Evolutionary conservation across 2,797 vertebrate species (phyloP), one percentile per base, ranked within the genome.

Genomic region (Leptoclinus maculatus): DNA sequence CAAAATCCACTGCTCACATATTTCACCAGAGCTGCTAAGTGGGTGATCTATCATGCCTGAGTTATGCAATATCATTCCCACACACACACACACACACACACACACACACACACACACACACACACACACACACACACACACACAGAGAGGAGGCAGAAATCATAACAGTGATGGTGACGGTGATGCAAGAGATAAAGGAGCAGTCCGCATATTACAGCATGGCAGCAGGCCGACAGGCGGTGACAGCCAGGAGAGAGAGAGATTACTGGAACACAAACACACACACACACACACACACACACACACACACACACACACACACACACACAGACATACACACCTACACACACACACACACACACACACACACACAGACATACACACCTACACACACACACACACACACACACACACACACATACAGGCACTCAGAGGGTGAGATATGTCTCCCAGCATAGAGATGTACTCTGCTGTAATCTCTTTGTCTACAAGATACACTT

Each of bases 101-200:
- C 76, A 63, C 32, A 7, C 79, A 89, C 74, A 51, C 82, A 71
- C 57, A 62, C 34, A 57, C 74, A 76, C 66, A 49, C 63, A 68
- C 66, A 43, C 65, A 66, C 69, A 80, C 70, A 60, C 68, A 53
- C 76, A 49, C 79, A 83, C 76, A 1, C 36, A 9, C 19, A 49
- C 19, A 19, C 2, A 21, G 7, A n/a, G n/a, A 36, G 59, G 56
- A 60, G 82, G 73, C 5, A 65, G 84, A 87, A 90, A 91, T 91
- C 88, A 85, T 85, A 95, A 96, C 96, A 94, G 96, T 96, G 96
- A 97, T 88, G 96, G 97, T 71, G 96, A 94, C 0, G 95, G 96
- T 7, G 97, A 98, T 0, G 96, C 95, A 0, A 95, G 70, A 86
- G 90, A 92, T 93, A 94, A 92, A 91, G 86, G 76, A 83, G 69